phyloP scores from a whole-genome alignment of 2,888 invertebrate species.

The Chloromyia formosa region DNA sequence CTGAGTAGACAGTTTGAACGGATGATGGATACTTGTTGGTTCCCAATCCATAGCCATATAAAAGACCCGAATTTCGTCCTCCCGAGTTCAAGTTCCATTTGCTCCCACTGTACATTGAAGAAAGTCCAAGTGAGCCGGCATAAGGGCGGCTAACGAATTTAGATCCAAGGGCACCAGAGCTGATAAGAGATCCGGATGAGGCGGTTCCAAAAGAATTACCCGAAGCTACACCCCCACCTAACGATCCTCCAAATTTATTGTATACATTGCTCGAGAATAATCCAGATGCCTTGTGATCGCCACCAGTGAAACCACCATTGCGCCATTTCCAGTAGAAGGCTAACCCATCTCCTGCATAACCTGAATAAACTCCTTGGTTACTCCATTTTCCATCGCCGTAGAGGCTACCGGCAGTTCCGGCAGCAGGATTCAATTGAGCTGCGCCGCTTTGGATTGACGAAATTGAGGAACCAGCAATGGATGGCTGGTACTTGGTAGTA shows the following conservation, averaged over 20 bases:
- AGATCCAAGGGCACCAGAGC: not conserved
- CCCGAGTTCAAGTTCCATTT: conserved; percentile 17
- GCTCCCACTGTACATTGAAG: conserved; percentile 10
- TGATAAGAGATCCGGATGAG: not conserved
- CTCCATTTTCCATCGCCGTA: conserved; percentile 27
- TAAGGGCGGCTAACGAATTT: not conserved
- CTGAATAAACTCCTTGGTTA: conserved; percentile 11
- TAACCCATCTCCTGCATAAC: not conserved
- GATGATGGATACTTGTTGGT: not conserved
- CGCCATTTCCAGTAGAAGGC: conserved; percentile 23
- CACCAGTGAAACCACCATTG: not conserved
- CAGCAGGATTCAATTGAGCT: not conserved
- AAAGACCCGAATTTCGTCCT: not conserved
- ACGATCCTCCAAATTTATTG: not conserved
- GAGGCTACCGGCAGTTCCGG: not conserved
- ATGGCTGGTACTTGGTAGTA: not conserved
- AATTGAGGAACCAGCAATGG: not conserved
- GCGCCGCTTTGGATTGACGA: not conserved
- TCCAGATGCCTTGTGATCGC: not conserved
- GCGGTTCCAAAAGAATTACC: too few species aligned
- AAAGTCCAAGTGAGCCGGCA: not conserved
- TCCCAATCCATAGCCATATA: not conserved
- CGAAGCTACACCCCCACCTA: too few species aligned
- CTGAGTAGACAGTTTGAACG: not conserved
- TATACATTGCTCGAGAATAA: not conserved